These are phyloP conservation scores for Ardeotis arabs DNA, from an alignment of 2,113 vertebrate genomes.

Conservation along the genomic window DNA sequence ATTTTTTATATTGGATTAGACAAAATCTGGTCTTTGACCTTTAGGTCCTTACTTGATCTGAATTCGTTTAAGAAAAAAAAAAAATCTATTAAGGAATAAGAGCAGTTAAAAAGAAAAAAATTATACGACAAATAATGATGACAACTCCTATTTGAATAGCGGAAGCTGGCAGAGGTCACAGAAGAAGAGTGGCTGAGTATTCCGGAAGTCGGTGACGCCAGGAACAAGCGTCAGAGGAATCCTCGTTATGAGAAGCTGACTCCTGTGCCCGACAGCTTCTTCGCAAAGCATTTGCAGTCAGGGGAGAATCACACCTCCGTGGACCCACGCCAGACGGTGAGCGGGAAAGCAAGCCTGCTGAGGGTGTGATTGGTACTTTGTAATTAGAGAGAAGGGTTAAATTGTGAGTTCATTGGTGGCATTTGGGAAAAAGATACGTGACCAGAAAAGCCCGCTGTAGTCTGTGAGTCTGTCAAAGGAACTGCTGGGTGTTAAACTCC, in stretches of 20 bases:
- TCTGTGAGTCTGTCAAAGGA: background rate
- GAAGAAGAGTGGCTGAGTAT: conserved; percentile 99
- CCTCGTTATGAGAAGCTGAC: conserved; percentile 97
- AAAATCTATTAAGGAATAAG: background rate
- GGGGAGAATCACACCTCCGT: conserved; percentile 92
- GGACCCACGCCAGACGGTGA: conserved; percentile 91
- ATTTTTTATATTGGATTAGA: background rate
- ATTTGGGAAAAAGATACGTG: background rate
- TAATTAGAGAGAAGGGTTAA: background rate
- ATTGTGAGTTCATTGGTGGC: accelerated
- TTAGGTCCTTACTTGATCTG: background rate
- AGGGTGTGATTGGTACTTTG: accelerated
- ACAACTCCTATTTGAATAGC: conserved; percentile 67
- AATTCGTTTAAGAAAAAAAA: background rate
- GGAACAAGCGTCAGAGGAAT: conserved; percentile 96
- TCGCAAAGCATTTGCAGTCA: conserved; percentile 92
- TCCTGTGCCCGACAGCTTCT: conserved; percentile 96
- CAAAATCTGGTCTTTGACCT: background rate
- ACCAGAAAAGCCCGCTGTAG: background rate
- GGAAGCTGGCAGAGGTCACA: conserved; percentile 93
- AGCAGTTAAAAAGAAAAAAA: background rate
- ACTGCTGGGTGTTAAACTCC: background rate
- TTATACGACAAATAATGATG: background rate
- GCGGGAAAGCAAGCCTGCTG: background rate
- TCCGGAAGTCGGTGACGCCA: conserved; percentile 95